A percentile compares a stretch with the other conserved stretches of the same genome.
phyloP scores from a whole-genome alignment of 64 coral and sea anemone species.

The Montipora efflorescens region DNA sequence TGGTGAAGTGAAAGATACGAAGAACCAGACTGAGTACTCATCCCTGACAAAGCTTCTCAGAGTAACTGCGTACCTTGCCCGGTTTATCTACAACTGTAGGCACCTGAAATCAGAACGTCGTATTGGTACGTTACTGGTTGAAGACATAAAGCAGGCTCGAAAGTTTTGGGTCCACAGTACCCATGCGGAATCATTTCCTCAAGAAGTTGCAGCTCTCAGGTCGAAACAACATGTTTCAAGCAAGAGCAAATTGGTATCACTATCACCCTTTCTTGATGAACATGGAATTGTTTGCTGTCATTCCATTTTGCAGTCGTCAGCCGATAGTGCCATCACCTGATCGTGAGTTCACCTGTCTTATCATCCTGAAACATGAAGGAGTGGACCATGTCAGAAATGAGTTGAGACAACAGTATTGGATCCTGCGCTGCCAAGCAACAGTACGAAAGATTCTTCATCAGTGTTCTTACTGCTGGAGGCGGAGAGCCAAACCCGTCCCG shows the following conservation, averaged over 20 bases:
- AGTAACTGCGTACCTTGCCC: too few species aligned
- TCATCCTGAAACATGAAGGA: neutral
- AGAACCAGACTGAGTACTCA: neutral
- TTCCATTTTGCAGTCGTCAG: neutral
- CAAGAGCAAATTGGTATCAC: too few species aligned
- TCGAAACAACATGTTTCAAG: too few species aligned
- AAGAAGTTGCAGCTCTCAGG: too few species aligned
- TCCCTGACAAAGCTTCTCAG: too few species aligned
- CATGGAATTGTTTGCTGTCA: slow-evolving; percentile 1
- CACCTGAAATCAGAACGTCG: neutral
- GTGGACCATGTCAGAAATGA: neutral
- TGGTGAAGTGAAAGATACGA: neutral
- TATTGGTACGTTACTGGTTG: neutral
- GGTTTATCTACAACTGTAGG: neutral
- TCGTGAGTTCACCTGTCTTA: neutral
- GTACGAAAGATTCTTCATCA: neutral
- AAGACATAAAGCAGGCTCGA: neutral
- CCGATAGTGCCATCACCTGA: neutral
- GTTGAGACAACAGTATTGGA: too few species aligned
- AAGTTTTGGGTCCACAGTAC: neutral
- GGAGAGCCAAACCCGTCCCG: neutral
- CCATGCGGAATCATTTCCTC: too few species aligned
- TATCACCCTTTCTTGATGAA: neutral
- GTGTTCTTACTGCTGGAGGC: slow-evolving; percentile 6
- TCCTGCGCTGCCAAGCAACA: too few species aligned